Base-by-base conservation (phyloP, 2,113 vertebrate genomes). In the Asarcornis scutulata region DNA sequence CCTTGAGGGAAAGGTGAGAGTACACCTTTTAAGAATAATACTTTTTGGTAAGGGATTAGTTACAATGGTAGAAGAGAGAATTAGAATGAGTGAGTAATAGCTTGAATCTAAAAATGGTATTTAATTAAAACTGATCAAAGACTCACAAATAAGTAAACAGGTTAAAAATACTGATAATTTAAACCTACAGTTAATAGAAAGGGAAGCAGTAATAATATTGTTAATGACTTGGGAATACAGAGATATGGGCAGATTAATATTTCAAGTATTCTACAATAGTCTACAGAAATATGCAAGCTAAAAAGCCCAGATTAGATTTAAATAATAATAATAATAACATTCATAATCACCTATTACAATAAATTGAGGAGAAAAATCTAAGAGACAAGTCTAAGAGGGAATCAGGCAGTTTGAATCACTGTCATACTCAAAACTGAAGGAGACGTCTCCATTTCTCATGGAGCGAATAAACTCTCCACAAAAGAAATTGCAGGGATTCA, bases 41-140 rank as follows among this genome's bases (percentile, higher is more conserved):
- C 48, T 21, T 93, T 87, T 87, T 85, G 32, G 27, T 58, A 74
- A 91, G 38, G 26, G 23, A 89, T 83, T 95, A 94, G 89, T 93
- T 93, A 67, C 46, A 83, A 7, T 6, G 20, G 16, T 15, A 56
- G 42, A 60, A 89, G 25, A 59, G 36, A 62, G 36, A 67, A 16
- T 12, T 59, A 59, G 75, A 91, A 58, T 16, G 38, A 73, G 17
- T 63, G 27, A 80, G 3, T 62, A 80, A 72, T 17, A 67, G 15
- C 14, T 78, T 87, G 59, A 81, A 86, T 81, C 26, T 67, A 85
- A 52, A 96, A 93, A 34, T 9, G 5, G 50, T 25, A 52, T 55
- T 5, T 59, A 91, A 91, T 36, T 62, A 82, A 83, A 75, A 64
- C 29, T n/a, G 27, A 83, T 36, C n/a, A 86, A 75, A 75, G 31